A percentile compares a stretch with the other conserved stretches of the same genome.
Evolutionary conservation across 2,888 invertebrate genomes (phyloP).

Genomic region (Slavum lentiscoides): DNA sequence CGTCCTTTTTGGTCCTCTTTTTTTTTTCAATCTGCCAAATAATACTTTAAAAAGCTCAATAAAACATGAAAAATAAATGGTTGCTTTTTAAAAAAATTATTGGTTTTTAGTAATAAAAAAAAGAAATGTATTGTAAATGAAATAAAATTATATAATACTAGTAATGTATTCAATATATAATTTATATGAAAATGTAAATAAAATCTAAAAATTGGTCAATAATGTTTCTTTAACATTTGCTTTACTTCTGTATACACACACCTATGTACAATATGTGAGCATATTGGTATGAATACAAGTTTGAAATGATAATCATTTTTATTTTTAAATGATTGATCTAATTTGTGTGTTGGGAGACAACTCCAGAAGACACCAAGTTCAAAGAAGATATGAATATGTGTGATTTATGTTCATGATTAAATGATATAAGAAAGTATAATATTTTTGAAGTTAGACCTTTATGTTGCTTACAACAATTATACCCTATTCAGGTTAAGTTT

Average conservation of each 20-base stretch:
- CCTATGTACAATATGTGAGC: conserved; percentile 3
- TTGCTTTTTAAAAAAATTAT: conserved; percentile 30
- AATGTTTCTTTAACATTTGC: conserved; percentile 33
- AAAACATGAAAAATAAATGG: conserved; percentile 26
- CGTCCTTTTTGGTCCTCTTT: conserved; percentile 47
- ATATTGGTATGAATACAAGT: conserved; percentile 17
- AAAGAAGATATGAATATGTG: conserved; percentile 19
- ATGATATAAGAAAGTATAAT: neutral
- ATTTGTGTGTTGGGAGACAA: conserved; percentile 8
- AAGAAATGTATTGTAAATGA: conserved; percentile 32
- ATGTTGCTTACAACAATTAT: conserved; percentile 23
- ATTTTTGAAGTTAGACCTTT: conserved; percentile 9
- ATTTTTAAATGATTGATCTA: neutral
- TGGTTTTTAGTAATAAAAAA: neutral
- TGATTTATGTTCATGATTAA: neutral
- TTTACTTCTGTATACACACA: conserved; percentile 19
- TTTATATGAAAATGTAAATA: conserved; percentile 40
- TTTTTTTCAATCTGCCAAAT: conserved; percentile 8
- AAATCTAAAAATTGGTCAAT: conserved; percentile 33
- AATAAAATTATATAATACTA: conserved; percentile 31
- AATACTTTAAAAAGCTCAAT: neutral
- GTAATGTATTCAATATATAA: conserved; percentile 41
- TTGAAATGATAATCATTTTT: neutral
- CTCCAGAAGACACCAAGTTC: conserved; percentile 35
- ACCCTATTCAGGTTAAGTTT: no score